These are phyloP conservation scores for Macropis europaea DNA, from an alignment of 2,888 invertebrate genomes.

Conservation along the genomic window DNA sequence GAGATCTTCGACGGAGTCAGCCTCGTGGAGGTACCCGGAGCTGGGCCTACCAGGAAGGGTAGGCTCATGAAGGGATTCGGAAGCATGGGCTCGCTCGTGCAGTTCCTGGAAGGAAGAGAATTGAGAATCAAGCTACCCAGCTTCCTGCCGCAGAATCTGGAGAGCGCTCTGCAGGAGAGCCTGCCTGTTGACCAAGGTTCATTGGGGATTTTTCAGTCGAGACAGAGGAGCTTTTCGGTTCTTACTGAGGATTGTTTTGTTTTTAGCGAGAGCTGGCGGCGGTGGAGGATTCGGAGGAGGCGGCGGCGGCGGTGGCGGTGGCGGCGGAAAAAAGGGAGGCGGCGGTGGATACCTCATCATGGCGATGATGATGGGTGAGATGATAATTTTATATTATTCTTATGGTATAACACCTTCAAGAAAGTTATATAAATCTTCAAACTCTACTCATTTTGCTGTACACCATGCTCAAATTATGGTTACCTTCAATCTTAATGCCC, in stretches of 20 bases:
- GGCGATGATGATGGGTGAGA: constrained; percentile 86
- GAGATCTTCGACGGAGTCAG: constrained; percentile 85
- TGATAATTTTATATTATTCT: too few species aligned
- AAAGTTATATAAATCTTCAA: too few species aligned
- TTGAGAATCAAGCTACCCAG: constrained; percentile 86
- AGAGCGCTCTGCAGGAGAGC: constrained; percentile 82
- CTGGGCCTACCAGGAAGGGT: constrained; percentile 79
- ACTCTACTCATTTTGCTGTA: too few species aligned
- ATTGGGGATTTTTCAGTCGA: constrained; percentile 26
- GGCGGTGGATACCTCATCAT: constrained; percentile 83
- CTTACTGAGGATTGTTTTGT: neutral
- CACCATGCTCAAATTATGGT: too few species aligned
- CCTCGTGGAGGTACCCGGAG: constrained; percentile 82
- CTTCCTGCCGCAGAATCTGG: constrained; percentile 85
- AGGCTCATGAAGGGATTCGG: constrained; percentile 77
- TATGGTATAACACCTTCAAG: too few species aligned
- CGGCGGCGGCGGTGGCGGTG: constrained; percentile 81
- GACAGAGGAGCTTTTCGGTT: neutral
- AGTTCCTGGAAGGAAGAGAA: constrained; percentile 87
- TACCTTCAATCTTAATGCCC: too few species aligned
- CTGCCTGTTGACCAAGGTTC: constrained; percentile 81
- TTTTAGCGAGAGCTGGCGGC: constrained; percentile 27
- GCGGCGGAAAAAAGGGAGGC: constrained; percentile 79
- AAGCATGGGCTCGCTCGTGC: constrained; percentile 83
- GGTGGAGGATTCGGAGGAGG: constrained; percentile 63